Evolutionary conservation across 2,797 vertebrate species (phyloP).

Genomic region (Melanotaenia maccullochi): DNA sequence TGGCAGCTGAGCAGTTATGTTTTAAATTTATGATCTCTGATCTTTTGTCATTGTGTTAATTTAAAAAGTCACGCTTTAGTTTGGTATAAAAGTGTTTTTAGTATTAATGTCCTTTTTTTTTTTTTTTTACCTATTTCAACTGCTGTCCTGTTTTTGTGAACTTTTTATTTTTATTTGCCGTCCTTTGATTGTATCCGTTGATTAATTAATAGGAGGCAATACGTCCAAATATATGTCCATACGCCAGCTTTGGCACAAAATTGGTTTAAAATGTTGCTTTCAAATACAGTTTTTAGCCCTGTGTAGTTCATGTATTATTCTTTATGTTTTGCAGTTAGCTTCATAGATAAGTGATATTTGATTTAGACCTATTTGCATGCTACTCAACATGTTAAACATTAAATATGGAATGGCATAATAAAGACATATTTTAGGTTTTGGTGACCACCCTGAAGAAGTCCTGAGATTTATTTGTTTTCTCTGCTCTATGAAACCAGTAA

Average conservation of each 20-base stretch:
- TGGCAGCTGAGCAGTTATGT: constrained; percentile 65
- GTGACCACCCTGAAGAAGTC: neutral
- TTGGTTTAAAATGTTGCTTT: neutral
- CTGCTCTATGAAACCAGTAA: neutral
- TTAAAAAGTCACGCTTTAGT: constrained; percentile 23
- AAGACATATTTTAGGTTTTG: neutral
- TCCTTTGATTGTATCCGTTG: neutral
- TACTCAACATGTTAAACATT: neutral
- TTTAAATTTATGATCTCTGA: constrained; percentile 35
- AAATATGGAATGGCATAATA: neutral
- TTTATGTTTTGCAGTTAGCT: neutral
- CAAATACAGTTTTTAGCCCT: neutral
- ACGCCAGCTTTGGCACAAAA: neutral
- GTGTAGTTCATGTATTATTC: neutral
- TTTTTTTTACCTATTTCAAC: constrained; percentile 4
- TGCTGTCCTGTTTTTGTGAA: neutral
- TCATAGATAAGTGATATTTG: neutral
- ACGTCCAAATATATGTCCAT: neutral
- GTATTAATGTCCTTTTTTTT: neutral
- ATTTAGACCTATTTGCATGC: neutral
- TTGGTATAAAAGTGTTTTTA: constrained; percentile 10
- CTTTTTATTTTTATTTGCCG: neutral
- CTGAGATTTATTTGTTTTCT: neutral
- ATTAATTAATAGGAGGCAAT: neutral
- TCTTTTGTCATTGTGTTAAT: constrained; percentile 19